phyloP scores from a whole-genome alignment of 2,113 vertebrate genomes.

The Coracopsis vasa region DNA sequence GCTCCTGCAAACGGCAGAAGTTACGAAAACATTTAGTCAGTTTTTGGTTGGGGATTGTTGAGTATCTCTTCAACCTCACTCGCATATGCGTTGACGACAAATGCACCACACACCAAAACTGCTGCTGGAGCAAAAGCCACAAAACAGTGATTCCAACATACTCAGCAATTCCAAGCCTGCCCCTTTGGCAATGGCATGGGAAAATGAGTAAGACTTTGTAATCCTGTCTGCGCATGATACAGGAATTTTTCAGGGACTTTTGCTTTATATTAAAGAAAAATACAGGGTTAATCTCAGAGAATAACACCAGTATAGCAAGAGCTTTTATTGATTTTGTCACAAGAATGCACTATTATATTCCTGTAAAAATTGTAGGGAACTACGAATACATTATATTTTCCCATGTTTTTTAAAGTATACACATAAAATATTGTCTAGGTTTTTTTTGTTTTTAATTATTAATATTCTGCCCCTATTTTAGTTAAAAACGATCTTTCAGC shows the following conservation, averaged over 20 bases:
- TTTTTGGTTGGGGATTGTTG: background rate
- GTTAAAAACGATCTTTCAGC: background rate
- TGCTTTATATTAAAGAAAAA: background rate
- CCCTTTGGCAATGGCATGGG: background rate
- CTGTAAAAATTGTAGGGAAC: background rate
- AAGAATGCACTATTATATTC: background rate
- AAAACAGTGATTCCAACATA: rapidly evolving
- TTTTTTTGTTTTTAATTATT: background rate
- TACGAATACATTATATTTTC: background rate
- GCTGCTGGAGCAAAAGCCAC: background rate
- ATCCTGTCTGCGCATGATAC: background rate
- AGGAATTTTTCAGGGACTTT: background rate
- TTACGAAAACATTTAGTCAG: background rate
- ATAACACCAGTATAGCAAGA: background rate
- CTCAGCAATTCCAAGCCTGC: background rate
- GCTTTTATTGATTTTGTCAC: background rate
- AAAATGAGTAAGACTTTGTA: background rate
- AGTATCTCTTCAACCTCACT: background rate
- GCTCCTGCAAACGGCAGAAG: background rate
- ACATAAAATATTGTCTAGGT: background rate
- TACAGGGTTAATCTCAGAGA: background rate
- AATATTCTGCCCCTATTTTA: background rate
- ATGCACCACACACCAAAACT: background rate
- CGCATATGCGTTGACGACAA: rapidly evolving
- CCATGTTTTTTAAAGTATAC: background rate